These are phyloP conservation scores for Alviniconcha strummeri DNA, from an alignment of 2,888 invertebrate genomes.

Conservation along the genomic window DNA sequence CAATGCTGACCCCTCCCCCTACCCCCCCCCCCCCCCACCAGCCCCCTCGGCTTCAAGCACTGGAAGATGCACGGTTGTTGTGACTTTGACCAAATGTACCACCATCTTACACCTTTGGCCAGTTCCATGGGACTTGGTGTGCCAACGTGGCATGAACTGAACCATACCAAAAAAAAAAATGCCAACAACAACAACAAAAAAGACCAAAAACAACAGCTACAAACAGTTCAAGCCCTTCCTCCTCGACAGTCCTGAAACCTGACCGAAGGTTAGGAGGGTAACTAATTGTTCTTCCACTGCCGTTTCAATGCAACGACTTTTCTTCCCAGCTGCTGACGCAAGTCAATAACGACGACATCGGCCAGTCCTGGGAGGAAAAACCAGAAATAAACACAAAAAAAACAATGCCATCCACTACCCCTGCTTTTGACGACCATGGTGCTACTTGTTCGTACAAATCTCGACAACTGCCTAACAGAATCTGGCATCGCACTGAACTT, in stretches of 20 bases:
- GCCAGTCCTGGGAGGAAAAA: background rate
- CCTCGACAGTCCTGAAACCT: background rate
- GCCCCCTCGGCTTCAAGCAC: no score
- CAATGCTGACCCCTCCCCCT: background rate
- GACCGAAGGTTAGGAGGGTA: background rate
- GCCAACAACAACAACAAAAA: background rate
- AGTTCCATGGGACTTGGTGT: background rate
- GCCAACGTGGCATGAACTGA: background rate
- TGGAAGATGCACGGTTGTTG: background rate
- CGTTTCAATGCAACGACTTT: slow-evolving; percentile 60
- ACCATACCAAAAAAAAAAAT: background rate
- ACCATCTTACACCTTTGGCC: background rate
- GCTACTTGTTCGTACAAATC: background rate
- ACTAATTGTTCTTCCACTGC: slow-evolving; percentile 44
- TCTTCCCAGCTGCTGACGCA: background rate
- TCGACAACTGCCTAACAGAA: slow-evolving; percentile 4
- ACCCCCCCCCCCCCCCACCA: background rate
- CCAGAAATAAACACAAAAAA: background rate
- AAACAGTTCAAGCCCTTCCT: background rate
- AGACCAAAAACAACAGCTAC: background rate
- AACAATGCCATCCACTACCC: background rate
- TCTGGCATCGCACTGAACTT: background rate
- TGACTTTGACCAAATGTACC: background rate
- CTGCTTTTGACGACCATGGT: background rate
- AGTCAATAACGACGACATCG: background rate